Evolutionary conservation across 1,140 invertebrate genomes (phyloP), one percentile per base, ranked within the genome.

Genomic region (Prorops nasuta): DNA sequence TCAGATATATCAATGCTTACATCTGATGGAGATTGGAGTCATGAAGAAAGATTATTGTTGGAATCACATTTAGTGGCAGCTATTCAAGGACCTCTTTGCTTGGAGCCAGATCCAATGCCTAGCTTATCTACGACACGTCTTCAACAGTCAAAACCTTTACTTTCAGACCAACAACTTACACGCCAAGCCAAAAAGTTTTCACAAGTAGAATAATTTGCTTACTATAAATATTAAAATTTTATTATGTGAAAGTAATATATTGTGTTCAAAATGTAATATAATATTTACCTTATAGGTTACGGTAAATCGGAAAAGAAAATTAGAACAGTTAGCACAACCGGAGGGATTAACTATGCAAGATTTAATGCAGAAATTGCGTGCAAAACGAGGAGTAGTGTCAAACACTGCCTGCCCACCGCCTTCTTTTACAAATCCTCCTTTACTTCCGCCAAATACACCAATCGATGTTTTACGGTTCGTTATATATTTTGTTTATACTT

Each of bases 61-160:
- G 94, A 96, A 71, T 90, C 89, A 56, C 85, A 90, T 59, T 71
- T 96, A 42, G 81, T 96, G 14, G 79, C 91, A 56, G 89, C 90
- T 15, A 91, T 90, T 7, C 84, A 89, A 41, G 89, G 90, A 32
- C 89, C 90, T 17, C 76, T 97, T 2, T 96, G 91, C 69, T 78
- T 96, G 12, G 91, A 94, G 71, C 91, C 93, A 1, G 86, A 90
- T 60, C 90, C 90, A 3, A 81, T 87, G 17, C 85, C 93, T 14
- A 86, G 86, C 19, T 74, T 91, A 32, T 79, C 88, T 37, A 83
- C 86, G 18, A 89, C 89, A 38, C 81, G 84, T 53, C 69, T 91
- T 19, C 86, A 90, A 60, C 86, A 88, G 59, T 83, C 87, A 20
- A 83, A 84, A 47, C 81, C 88, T 57, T 79, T 89, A 15, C 84